Base-by-base conservation (phyloP, 2,888 invertebrate species). In the Yponomeuta evonymella region DNA sequence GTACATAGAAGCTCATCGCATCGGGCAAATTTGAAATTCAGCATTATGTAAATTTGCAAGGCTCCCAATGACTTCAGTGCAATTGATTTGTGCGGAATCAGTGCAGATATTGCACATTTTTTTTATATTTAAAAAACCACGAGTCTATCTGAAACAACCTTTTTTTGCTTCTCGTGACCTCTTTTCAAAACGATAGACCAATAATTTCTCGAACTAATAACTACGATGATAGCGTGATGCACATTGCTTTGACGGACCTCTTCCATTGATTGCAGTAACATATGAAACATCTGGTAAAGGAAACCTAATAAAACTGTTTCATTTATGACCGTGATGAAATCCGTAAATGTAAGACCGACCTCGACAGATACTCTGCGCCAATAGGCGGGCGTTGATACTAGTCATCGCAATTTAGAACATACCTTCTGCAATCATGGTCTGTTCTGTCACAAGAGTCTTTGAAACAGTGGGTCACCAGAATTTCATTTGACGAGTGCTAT, bases 281-380 rank as follows among this genome's bases (percentile, higher is more conserved):
- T 11, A 66, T 66, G 66, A 36, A 33, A n/a, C 67, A 67, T 33
- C n/a, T 67, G 67, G 65, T 65, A 29, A 29, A 65, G 5, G 33
- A 33, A 29, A 29, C 29, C 30, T 5, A 51, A 48, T 48, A 70
- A 12, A 70, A 48, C 48, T 29, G n/a, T 62, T 84, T 82, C 11
- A 48, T 84, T 85, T 81, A 83, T 81, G 83, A 80, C 81, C 79
- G 80, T 86, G 88, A 88, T 88, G 86, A 88, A 88, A 87, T 85
- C 79, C 82, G 43, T 33, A 33, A 51, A 15, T 33, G 51, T 48
- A 48, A 48, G 48, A 78, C 79, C 82, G 89, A 81, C 88, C 88
- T 87, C 88, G 87, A 30, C 82, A 75, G 78, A 76, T 85, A 88
- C 86, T 86, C 15, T 90, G 86, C 79, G 79, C 83, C 87, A 88